Base-by-base conservation (phyloP, 2,797 vertebrate species). In the Leucoraja ocellata region DNA sequence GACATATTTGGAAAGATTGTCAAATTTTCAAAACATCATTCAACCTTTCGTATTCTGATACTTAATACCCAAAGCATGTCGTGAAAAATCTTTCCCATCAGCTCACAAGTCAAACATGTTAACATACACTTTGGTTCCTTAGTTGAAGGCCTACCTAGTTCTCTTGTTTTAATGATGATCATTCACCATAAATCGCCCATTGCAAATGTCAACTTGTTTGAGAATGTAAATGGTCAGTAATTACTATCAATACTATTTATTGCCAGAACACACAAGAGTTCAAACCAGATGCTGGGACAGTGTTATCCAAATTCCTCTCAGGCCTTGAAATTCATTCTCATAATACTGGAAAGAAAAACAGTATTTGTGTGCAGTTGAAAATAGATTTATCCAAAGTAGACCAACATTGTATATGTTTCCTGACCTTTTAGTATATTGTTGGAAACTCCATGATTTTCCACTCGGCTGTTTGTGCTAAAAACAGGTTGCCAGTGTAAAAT, bases 1-100 rank as follows among this genome's bases (percentile, higher is more conserved):
- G 25, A 28, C 58, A 28, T 83, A n/a, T 84, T 83, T 84, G 25
- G 54, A 11, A 84, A 14, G 7, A 83, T 54, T 84, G 54, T 28
- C 58, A 84, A 84, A 25, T 84, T 61, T 84, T 84, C 61, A 25
- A 84, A 84, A 28, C 79, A 84, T 61, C 54, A 84, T 28, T 84
- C 61, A 54, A 84, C 25, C 25, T n/a, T 61, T 46, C 39, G 21
- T 46, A 21, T 21, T 21, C 79, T 46, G 77, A 79, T 79, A 79
- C 14, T 79, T 16, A 79, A 39, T 39, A 25, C 46, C 25, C 23
- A 5, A 28, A 84, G 8, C 2, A 8, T 58, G 10, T 25, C 9
- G 39, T 54, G 39, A 21, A 81, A 58, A 11, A 58, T 14, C 32
- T 11, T 13, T 5, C 14, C n/a, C 32, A 5, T 78, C 32, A n/a